These are phyloP conservation scores for Craseonycteris thonglongyai DNA, from an alignment of 2,113 vertebrate species.

Conservation along the genomic window DNA sequence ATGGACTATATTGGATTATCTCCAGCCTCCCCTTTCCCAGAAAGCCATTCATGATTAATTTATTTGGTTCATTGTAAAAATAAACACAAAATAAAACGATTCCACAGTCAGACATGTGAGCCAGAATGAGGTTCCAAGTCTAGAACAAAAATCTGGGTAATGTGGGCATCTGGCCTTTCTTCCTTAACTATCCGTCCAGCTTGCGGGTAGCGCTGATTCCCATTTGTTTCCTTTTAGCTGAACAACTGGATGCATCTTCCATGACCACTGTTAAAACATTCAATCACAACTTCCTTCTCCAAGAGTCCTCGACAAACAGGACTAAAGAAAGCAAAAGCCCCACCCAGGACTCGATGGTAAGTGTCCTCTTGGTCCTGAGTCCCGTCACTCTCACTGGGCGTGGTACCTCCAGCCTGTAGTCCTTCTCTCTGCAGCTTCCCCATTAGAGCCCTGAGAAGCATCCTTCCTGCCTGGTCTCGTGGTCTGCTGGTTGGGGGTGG, in stretches of 20 bases:
- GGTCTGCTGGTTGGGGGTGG: not conserved
- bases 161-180: not conserved
- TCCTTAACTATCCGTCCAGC: not conserved
- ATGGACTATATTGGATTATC: not conserved
- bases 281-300: constrained; percentile 82
- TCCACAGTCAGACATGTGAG: not conserved
- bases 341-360: constrained; percentile 79
- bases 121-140: not conserved
- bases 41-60: not conserved
- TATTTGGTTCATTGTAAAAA: not conserved
- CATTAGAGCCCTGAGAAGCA: not conserved
- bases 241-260: constrained; percentile 71
- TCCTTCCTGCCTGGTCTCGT: not conserved
- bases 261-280: constrained; percentile 71
- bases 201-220: not conserved
- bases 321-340: constrained; percentile 72
- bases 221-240: constrained; percentile 70
- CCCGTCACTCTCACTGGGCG: not conserved
- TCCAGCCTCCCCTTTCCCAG: not conserved
- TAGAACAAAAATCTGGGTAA: not conserved
- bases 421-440: not conserved
- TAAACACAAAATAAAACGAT: not conserved
- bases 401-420: not conserved
- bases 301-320: constrained; percentile 78
- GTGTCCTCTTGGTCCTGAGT: not conserved